Base-by-base conservation (phyloP, 2,113 vertebrate genomes). In the Cyanoderma ruficeps region DNA sequence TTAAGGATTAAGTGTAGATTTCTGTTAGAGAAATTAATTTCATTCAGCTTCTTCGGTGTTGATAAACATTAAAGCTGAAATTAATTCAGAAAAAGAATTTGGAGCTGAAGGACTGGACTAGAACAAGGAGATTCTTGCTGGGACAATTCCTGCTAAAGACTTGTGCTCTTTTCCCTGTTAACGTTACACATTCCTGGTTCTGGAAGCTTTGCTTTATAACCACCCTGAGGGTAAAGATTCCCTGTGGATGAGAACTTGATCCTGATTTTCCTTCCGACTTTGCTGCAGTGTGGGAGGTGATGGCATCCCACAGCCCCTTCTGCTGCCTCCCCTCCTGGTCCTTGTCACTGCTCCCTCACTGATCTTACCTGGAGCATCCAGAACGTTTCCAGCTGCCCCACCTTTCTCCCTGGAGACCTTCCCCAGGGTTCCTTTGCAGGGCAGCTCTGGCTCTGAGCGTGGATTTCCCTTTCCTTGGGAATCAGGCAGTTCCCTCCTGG, bases 311-410 rank as follows among this genome's bases (percentile, higher is more conserved):
- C n/a, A 61, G 46, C 55, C 64, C 77, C 31, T 39, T 6, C 27
- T 42, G 20, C 14, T 30, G 64, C 6, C 46, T 57, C 64, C 31
- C 55, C 2, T 22, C 41, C 57, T 15, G 16, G 6, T 4, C 9
- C 64, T 22, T 17, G 10, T 2, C 18, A 7, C 46, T 37, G 61
- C 61, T 79, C 57, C 63, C 71, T 71, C 33, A 0, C 30, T 9
- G 0, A 8, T 2, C 46, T 33, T 2, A 4, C 19, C 69, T 13
- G 42, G 11, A 15, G 12, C 10, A 4, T 4, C 52, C 7, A 0
- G 0, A 4, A 1, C 1, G 2, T 9, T 42, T 13, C 67, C 63
- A 47, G 30, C 75, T 64, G 30, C 2, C 2, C 1, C 13, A 3
- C 10, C 5, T 39, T 21, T 6, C 69, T 31, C 78, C 0, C 65